These are phyloP conservation scores for Balaeniceps rex DNA, from an alignment of 2,113 vertebrate genomes.

Conservation along the genomic window DNA sequence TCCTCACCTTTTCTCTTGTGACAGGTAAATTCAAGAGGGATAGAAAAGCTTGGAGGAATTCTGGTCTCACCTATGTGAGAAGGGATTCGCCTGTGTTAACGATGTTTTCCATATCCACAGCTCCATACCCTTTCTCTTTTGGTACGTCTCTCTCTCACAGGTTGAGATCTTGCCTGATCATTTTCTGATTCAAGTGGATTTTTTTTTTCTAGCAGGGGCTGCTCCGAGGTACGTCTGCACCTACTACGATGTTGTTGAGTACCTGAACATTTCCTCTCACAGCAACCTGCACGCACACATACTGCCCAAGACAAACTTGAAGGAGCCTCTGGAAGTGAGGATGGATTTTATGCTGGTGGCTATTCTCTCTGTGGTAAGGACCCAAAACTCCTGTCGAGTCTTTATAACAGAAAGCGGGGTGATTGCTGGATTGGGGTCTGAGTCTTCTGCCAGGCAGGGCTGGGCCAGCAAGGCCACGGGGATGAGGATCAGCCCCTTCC, in stretches of 20 bases:
- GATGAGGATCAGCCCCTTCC: not conserved
- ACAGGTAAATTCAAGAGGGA: not conserved
- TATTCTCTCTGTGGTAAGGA: constrained; percentile 72
- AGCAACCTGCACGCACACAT: constrained; percentile 9
- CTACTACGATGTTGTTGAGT: constrained; percentile 55
- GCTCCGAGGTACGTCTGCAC: constrained; percentile 61
- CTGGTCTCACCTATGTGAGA: not conserved
- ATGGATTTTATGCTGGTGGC: constrained; percentile 60
- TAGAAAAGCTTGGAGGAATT: not conserved
- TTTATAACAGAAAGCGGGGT: not conserved
- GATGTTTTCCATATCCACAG: not conserved
- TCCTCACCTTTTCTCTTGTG: constrained; percentile 42
- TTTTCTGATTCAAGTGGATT: not conserved
- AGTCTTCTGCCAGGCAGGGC: not conserved
- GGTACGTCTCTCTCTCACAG: not conserved
- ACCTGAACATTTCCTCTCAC: constrained; percentile 64
- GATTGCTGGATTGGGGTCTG: not conserved
- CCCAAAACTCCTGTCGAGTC: not conserved
- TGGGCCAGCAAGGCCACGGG: not conserved
- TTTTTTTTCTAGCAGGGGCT: not conserved
- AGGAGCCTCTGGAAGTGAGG: not conserved
- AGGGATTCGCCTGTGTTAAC: not conserved
- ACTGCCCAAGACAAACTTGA: constrained; percentile 70
- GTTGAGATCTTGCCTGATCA: not conserved
- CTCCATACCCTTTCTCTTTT: not conserved